Conservation (phyloP, 1,140 invertebrate genomes). For the Cotesia glomerata region DNA sequence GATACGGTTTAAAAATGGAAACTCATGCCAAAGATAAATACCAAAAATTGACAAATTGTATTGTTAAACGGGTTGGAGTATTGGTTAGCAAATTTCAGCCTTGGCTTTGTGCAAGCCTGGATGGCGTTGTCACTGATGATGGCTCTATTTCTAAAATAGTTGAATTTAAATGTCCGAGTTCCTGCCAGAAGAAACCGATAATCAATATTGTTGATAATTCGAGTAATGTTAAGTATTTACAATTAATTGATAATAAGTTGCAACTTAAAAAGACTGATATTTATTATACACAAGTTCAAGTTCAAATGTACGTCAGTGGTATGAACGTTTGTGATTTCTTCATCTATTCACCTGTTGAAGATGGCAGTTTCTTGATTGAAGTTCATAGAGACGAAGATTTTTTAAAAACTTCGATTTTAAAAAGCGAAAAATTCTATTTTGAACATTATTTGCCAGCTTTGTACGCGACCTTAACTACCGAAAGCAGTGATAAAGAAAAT, state of each 20-base stretch:
- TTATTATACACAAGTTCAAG: slow-evolving; percentile 38
- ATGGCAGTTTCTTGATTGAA: slow-evolving; percentile 28
- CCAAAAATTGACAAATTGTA: background rate
- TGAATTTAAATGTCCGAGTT: too few species aligned
- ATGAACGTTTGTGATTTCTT: slow-evolving; percentile 36
- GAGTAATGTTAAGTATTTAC: slow-evolving; percentile 36
- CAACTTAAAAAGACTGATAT: slow-evolving; percentile 28
- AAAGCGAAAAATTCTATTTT: too few species aligned
- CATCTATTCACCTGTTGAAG: slow-evolving; percentile 30
- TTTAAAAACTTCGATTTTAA: slow-evolving; percentile 27
- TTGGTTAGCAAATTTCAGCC: too few species aligned
- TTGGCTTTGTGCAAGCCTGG: too few species aligned
- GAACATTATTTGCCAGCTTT: too few species aligned
- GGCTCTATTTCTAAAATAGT: too few species aligned
- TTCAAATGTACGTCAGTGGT: slow-evolving; percentile 38
- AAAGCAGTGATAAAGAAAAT: too few species aligned
- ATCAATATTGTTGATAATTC: slow-evolving; percentile 9
- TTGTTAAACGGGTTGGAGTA: background rate
- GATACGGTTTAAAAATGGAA: slow-evolving; percentile 16
- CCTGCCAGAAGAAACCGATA: too few species aligned
- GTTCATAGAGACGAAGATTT: slow-evolving; percentile 32
- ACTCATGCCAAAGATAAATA: slow-evolving; percentile 10
- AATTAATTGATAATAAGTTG: slow-evolving; percentile 24
- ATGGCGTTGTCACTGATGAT: too few species aligned
- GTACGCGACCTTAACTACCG: too few species aligned